These are phyloP conservation scores for Vesta saturnalis DNA, from an alignment of 2,888 invertebrate species.

Conservation along the genomic window DNA sequence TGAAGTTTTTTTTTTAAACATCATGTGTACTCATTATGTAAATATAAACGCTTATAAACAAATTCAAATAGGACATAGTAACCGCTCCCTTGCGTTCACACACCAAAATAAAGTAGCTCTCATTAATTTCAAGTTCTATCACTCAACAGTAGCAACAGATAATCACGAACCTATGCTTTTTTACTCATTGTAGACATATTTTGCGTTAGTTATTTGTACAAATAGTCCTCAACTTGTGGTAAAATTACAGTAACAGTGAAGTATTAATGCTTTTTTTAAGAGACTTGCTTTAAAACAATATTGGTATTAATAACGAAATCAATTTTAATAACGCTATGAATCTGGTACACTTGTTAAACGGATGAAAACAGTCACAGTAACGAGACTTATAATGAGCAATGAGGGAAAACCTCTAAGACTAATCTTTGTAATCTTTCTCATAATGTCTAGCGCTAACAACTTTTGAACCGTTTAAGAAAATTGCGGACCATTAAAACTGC, in stretches of 20 bases:
- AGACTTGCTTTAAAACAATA: conserved; percentile 49
- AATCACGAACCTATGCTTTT: background rate
- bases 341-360: conserved; percentile 58
- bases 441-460: conserved; percentile 63
- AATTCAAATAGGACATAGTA: conserved; percentile 4
- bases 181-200: conserved; percentile 7
- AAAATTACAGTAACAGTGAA: conserved; percentile 24
- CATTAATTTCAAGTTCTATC: conserved; percentile 5
- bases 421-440: conserved; percentile 61
- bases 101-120: conserved; percentile 7
- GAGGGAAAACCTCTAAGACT: conserved; percentile 61
- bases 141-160: conserved; percentile 11
- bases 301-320: conserved; percentile 55
- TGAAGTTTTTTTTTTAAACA: background rate
- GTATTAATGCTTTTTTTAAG: conserved; percentile 37
- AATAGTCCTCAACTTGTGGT: no score
- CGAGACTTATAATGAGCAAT: conserved; percentile 59
- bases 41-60: conserved; percentile 6
- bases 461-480: conserved; percentile 64
- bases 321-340: conserved; percentile 59
- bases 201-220: conserved; percentile 20
- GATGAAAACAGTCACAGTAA: conserved; percentile 61
- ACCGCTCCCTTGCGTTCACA: conserved; percentile 9
- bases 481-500: conserved; percentile 61
- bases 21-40: conserved; percentile 5